A percentile compares a stretch with the other conserved stretches of the same genome.
Conservation (phyloP, 2,888 invertebrate species). For the Belgica antarctica region DNA sequence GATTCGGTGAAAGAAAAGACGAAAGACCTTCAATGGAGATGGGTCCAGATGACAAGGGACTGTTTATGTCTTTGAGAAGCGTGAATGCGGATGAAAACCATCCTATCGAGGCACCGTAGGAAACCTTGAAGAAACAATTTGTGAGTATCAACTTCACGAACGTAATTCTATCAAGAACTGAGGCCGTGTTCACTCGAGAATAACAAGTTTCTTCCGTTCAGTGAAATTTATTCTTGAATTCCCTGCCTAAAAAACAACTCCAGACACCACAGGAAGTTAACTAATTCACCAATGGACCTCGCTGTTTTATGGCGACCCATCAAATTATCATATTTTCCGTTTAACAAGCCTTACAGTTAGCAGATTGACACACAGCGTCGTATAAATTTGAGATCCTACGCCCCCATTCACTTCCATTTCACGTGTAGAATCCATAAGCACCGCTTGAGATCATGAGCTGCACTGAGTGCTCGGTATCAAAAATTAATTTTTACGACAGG, state of each 20-base stretch:
- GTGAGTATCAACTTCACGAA: no score
- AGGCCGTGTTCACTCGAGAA: no score
- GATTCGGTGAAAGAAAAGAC: no score
- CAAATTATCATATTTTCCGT: slow-evolving; percentile 17
- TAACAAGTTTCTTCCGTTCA: no score
- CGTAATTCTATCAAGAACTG: no score
- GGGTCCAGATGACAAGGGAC: slow-evolving; percentile 35
- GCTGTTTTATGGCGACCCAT: neutral
- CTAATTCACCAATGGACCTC: neutral
- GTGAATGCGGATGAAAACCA: slow-evolving; percentile 45
- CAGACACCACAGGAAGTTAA: no score
- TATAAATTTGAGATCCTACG: slow-evolving; percentile 14
- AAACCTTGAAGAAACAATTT: slow-evolving; percentile 27
- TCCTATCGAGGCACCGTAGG: slow-evolving; percentile 45
- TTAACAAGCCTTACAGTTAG: slow-evolving; percentile 10
- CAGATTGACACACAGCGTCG: slow-evolving; percentile 26
- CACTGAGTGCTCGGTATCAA: slow-evolving; percentile 1
- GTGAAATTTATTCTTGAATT: no score
- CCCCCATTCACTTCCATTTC: neutral
- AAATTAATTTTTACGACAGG: slow-evolving; percentile 20
- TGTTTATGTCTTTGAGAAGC: slow-evolving; percentile 20
- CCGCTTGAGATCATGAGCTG: neutral
- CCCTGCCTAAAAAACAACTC: no score
- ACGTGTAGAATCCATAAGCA: neutral
- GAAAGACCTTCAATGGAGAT: slow-evolving; percentile 1